Conservation (phyloP, 2,113 vertebrate genomes). For the Phycodurus eques region DNA sequence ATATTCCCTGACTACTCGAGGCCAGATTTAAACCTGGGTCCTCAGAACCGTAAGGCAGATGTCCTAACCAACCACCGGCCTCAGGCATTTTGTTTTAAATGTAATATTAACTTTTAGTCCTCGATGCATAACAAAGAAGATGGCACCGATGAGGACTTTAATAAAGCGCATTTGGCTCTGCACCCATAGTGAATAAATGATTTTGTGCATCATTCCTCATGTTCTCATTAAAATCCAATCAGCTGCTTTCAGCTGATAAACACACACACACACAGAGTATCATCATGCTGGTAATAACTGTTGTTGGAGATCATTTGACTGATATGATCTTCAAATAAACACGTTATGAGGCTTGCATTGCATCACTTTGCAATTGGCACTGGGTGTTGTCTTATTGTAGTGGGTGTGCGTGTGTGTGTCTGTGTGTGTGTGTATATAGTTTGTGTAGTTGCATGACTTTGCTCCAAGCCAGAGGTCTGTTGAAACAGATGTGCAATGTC, state of each 20-base stretch:
- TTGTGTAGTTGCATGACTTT: constrained; percentile 29
- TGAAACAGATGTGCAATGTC: constrained; percentile 11
- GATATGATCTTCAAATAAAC: constrained; percentile 28
- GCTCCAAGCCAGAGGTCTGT: constrained; percentile 25
- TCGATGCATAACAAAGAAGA: neutral
- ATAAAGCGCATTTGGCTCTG: neutral
- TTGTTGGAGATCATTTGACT: constrained; percentile 18
- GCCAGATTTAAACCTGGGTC: no score
- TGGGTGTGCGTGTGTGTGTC: neutral
- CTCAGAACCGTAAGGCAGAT: no score
- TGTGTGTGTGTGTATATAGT: neutral
- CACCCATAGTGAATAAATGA: constrained; percentile 15
- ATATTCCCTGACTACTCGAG: no score
- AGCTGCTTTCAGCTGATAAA: constrained; percentile 39
- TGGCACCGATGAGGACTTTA: neutral
- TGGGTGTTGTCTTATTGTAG: neutral
- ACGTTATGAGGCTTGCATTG: neutral
- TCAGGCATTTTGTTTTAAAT: neutral
- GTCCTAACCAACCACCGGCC: no score
- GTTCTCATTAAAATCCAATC: constrained; percentile 52
- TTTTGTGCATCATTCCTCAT: constrained; percentile 17
- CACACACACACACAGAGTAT: constrained; percentile 2
- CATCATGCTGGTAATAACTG: constrained; percentile 13
- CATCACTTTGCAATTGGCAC: constrained; percentile 3
- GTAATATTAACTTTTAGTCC: no score